Evolutionary conservation across 2,113 vertebrate species (phyloP), one percentile per base, ranked within the genome.

Genomic region (Osmerus eperlanus): DNA sequence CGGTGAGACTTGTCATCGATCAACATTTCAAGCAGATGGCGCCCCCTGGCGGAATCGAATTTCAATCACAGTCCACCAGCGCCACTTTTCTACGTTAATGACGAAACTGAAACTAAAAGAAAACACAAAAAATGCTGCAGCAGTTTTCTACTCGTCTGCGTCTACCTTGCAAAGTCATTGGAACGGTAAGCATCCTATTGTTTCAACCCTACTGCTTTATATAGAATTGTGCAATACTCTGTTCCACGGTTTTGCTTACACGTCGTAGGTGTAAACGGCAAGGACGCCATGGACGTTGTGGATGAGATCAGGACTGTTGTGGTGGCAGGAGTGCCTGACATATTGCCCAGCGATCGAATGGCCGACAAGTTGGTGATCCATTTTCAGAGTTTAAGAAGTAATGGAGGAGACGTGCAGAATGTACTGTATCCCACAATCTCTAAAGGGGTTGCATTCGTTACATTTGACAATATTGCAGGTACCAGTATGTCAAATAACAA

Each of bases 281-380:
- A 18, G n/a, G n/a, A n/a, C 15, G 55, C 55, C 15, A 63, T 63
- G 64, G 32, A 52, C 8, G 4, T 52, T 18, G n/a, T 18, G 14
- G n/a, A 47, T 18, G 0, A 5, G 1, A 13, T 13, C 36, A 73
- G 82, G 74, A 81, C 75, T 0, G 80, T 89, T 19, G 83, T 87
- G 0, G 87, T 87, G 13, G 83, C 83, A 18, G 83, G 87, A 0
- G 79, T 88, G 0, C 86, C 85, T 12, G 60, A 54, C 2, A 62
- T 41, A 58, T 8, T 89, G 4, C 4, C 80, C 23, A 1, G 0
- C 2, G 2, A 2, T 53, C 77, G 83, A 60, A 87, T 85, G 78
- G 8, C 7, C 0, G 87, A 89, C 73, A 89, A 90, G 67, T 71
- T 87, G 14, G 75, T 63, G 0, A 73, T 88, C 14, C 89, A 90